Base-by-base conservation (phyloP, 2,113 vertebrate genomes). In the Neotoma lepida region DNA sequence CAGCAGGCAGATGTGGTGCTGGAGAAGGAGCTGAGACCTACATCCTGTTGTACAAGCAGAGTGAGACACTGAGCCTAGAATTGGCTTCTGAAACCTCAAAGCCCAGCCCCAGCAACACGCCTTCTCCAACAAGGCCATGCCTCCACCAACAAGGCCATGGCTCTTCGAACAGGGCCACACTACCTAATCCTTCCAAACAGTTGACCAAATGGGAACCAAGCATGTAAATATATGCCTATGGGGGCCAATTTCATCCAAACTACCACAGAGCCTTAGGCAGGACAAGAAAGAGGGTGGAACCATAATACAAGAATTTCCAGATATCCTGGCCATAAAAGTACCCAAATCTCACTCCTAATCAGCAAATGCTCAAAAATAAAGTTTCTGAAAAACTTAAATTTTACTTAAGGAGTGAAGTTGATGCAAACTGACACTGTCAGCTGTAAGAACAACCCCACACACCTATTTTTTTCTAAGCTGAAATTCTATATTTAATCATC, bases 401-500 rank as follows among this genome's bases (percentile, higher is more conserved):
- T 92, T 49, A 73, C 35, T 86, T 41, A 89, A 82, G 82, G 61
- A 86, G 26, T n/a, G 33, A 81, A 51, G 85, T 41, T 89, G 73
- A 80, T 86, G 54, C 64, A 58, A 94, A 89, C 33, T 89, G 80
- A 86, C 89, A 86, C 24, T 89, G 86, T 86, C 87, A 93, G 12
- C 73, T 92, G 20, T 80, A 94, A 92, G 89, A 96, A 80, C 86
- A 94, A 63, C 63, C 71, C 71, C 95, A 46, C 93, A 92, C 56
- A 90, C 6, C 49, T 46, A 61, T 73, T 74, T 66, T 89, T 20
- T 61, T 44, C 56, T 61, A 63, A 58, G 85, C 64, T 86, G 58
- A 90, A 92, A 90, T 89, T 86, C 90, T 90, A 90, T 90, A 92
- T 89, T 96, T 94, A 96, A 93, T 92, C 51, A 86, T 96, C 86